phyloP scores from a whole-genome alignment of 2,113 vertebrate species.

The Nerophis ophidion region DNA sequence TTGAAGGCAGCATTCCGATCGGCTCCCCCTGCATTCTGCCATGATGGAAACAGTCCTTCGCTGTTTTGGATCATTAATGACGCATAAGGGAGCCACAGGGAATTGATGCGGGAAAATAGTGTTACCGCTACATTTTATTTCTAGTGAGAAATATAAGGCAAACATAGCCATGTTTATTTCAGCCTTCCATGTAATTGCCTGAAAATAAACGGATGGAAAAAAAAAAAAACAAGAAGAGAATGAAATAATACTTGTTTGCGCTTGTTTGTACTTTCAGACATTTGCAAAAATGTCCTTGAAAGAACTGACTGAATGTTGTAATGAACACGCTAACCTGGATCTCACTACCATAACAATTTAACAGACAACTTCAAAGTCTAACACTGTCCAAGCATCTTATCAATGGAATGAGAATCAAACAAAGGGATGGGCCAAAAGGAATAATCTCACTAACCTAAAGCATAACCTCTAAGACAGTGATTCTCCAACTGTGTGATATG shows the following conservation, averaged over 20 bases:
- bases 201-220: constrained; percentile 58
- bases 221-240: constrained; percentile 42
- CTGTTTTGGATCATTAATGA: constrained; percentile 57
- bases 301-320: constrained; percentile 62
- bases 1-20: constrained; percentile 70
- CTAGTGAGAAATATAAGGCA: constrained; percentile 51
- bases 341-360: constrained; percentile 38
- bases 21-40: constrained; percentile 42
- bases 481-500: no score
- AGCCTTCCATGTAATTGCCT: constrained; percentile 59
- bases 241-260: constrained; percentile 44
- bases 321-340: constrained; percentile 56
- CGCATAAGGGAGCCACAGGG: constrained; percentile 42
- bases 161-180: constrained; percentile 54
- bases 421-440: constrained; percentile 64
- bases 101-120: constrained; percentile 76
- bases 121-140: constrained; percentile 75
- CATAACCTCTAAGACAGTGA: no score
- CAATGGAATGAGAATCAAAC: constrained; percentile 49
- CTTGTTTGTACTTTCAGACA: constrained; percentile 69
- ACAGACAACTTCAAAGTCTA: constrained; percentile 29
- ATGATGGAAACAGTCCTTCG: constrained; percentile 55
- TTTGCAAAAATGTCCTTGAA: constrained; percentile 73
- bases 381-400: constrained; percentile 41
- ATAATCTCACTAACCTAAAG: no score